Conservation (phyloP, 2,888 invertebrate genomes). For the Polia nebulosa region DNA sequence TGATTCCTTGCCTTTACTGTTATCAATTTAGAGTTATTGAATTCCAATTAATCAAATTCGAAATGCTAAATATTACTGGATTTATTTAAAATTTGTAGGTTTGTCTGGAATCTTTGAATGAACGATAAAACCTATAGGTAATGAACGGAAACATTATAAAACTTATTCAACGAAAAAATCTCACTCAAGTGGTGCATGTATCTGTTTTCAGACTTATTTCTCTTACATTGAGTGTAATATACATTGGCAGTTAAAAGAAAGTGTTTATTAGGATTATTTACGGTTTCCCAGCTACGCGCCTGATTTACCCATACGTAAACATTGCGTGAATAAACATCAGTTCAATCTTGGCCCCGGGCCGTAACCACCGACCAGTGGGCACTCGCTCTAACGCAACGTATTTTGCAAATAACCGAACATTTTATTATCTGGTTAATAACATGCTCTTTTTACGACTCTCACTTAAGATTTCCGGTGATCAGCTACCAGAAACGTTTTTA, state of each 20-base stretch:
- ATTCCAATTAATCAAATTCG: neutral
- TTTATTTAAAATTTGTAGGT: conserved; percentile 6
- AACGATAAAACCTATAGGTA: neutral
- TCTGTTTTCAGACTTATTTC: conserved; percentile 47
- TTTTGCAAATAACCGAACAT: conserved; percentile 63
- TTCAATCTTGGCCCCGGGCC: conserved; percentile 42
- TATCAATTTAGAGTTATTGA: neutral
- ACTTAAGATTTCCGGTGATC: conserved; percentile 68
- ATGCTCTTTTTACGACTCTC: conserved; percentile 65
- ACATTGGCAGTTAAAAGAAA: conserved; percentile 61
- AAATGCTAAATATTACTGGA: neutral
- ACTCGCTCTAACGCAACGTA: conserved; percentile 54
- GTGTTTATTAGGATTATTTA: conserved; percentile 67
- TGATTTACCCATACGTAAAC: conserved; percentile 67
- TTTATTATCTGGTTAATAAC: conserved; percentile 67
- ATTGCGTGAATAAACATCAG: conserved; percentile 66
- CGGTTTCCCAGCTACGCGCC: conserved; percentile 62
- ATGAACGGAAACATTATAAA: conserved; percentile 17
- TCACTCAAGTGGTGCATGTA: conserved; percentile 14
- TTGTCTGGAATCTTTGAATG: conserved; percentile 21
- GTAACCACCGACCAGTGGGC: conserved; percentile 47
- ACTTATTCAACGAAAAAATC: conserved; percentile 11
- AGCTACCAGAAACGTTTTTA: conserved; percentile 61
- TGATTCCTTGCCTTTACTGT: conserved; percentile 3
- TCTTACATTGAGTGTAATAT: conserved; percentile 49